phyloP scores from a whole-genome alignment of 2,888 invertebrate genomes.

The Pseudeuparius sepicola region DNA sequence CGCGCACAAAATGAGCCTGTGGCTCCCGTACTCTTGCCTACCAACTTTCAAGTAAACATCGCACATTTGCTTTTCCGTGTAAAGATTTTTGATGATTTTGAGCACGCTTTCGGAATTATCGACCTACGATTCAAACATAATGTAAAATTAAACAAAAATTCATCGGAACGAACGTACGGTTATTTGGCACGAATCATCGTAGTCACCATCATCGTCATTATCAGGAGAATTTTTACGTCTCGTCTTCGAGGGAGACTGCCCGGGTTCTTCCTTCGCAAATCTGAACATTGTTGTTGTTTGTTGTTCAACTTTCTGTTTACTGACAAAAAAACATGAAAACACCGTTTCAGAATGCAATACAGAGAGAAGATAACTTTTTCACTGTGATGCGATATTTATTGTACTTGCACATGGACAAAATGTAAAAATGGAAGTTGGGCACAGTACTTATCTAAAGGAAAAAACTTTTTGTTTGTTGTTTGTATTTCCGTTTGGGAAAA shows the following conservation, averaged over 20 bases:
- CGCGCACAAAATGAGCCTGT: conserved; percentile 83
- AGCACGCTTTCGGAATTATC: conserved; percentile 77
- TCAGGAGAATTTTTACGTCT: conserved; percentile 24
- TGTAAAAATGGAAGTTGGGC: no score
- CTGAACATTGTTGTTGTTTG: no score
- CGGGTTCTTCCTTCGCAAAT: no score
- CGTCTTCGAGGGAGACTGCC: conserved; percentile 21
- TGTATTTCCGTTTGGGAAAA: no score
- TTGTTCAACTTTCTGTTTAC: no score
- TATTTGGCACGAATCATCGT: conserved; percentile 30
- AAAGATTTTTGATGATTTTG: conserved; percentile 71
- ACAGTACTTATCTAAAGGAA: no score
- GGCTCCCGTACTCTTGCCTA: conserved; percentile 73
- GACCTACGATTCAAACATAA: conserved; percentile 45
- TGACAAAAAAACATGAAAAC: no score
- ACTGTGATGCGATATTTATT: no score
- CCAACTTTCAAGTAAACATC: conserved; percentile 81
- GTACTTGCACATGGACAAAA: no score
- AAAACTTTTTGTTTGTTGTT: no score
- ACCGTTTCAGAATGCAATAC: no score
- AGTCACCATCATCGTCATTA: conserved; percentile 17
- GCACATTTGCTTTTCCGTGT: conserved; percentile 79
- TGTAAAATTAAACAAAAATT: conserved; percentile 5
- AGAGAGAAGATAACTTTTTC: no score
- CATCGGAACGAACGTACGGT: conserved; percentile 21